Evolutionary conservation across 64 coral and sea anemone genomes (phyloP).

Genomic region (Actinia equina): DNA sequence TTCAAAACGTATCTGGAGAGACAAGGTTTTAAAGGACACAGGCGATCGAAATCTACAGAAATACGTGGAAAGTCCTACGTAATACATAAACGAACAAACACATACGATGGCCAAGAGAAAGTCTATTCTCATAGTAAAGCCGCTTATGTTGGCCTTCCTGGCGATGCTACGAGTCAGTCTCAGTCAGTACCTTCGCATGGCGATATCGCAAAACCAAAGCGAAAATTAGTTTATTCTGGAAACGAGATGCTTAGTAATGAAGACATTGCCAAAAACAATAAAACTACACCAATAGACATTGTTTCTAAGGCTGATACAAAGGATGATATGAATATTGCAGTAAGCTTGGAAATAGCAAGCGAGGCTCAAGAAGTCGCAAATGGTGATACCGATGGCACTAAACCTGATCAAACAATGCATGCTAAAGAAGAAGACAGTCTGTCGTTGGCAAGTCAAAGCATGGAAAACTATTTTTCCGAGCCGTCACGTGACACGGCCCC

Average conservation of each 20-base stretch:
- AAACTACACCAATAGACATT: neutral
- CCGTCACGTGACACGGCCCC: neutral
- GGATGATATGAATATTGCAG: neutral
- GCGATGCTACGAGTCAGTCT: neutral
- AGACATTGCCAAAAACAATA: neutral
- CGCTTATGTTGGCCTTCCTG: too few relatives aligned
- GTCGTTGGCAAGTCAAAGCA: neutral
- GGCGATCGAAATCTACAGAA: slow-evolving; percentile 3
- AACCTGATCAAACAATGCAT: neutral
- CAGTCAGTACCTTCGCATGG: neutral
- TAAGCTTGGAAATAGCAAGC: neutral
- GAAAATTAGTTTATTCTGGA: neutral
- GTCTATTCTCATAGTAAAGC: neutral
- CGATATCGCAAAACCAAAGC: neutral
- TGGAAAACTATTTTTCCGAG: neutral
- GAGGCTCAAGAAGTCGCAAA: neutral
- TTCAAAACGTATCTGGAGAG: neutral
- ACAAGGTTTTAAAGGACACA: slow-evolving; percentile 4
- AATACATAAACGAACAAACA: neutral
- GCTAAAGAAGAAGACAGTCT: neutral
- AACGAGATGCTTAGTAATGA: neutral
- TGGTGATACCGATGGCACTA: neutral
- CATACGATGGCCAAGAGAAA: neutral
- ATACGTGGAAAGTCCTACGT: neutral
- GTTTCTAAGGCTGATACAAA: neutral